Percentiles rank a stretch among this genome's conserved stretches.
phyloP scores from a whole-genome alignment of 2,888 invertebrate genomes.

The Acanthacorydalis orientalis region DNA sequence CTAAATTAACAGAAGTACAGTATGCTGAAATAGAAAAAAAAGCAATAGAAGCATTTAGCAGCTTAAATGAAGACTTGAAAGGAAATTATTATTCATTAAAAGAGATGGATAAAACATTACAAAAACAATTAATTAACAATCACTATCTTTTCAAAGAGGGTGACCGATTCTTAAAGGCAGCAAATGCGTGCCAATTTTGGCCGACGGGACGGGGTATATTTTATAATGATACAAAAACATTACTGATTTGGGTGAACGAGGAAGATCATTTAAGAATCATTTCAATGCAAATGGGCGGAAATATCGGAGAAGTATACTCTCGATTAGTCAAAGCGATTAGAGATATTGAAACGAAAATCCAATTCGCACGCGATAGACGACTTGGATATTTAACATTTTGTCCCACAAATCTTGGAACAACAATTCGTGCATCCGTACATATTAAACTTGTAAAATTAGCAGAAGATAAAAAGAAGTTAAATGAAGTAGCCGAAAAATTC shows the following conservation, averaged over 20 bases:
- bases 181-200: conserved; percentile 91
- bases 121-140: conserved; percentile 89
- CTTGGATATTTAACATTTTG: conserved; percentile 57
- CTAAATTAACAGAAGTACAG: conserved; percentile 42
- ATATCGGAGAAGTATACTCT: conserved; percentile 58
- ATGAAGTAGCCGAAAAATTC: conserved; percentile 28
- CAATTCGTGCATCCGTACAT: conserved; percentile 37
- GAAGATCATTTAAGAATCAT: conserved; percentile 95
- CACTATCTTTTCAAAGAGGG: conserved; percentile 97
- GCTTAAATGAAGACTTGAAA: conserved; percentile 56
- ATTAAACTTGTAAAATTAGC: conserved; percentile 33
- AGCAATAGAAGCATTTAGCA: conserved; percentile 7
- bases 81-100: conserved; percentile 85
- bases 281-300: conserved; percentile 92
- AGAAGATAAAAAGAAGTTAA: conserved; percentile 22
- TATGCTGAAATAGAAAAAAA: conserved; percentile 42
- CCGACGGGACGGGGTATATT: conserved; percentile 90
- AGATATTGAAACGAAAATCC: conserved; percentile 30
- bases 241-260: conserved; percentile 94
- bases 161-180: conserved; percentile 72
- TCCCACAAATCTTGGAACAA: conserved; percentile 52
- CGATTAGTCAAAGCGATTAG: conserved; percentile 32
- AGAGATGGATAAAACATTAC: conserved; percentile 82
- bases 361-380: conserved; percentile 38
- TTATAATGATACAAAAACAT: conserved; percentile 88